phyloP scores from a whole-genome alignment of 2,797 vertebrate genomes.

The Bradypodion ventrale region DNA sequence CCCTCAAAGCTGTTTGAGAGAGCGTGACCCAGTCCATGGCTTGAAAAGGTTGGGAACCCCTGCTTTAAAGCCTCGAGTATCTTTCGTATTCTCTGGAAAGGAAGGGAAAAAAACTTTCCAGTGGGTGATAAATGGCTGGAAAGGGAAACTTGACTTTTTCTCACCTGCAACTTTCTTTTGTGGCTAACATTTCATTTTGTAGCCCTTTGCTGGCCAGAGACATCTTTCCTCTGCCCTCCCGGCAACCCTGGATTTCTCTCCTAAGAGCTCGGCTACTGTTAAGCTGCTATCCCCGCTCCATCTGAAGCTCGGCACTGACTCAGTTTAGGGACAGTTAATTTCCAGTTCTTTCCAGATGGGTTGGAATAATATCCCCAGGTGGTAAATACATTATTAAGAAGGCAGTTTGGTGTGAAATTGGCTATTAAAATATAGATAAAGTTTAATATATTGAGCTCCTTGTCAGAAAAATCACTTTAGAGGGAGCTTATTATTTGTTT shows the following conservation, averaged over 20 bases:
- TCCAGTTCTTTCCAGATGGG: conserved; percentile 86
- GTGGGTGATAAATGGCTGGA: background rate
- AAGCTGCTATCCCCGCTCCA: conserved; percentile 73
- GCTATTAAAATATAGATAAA: conserved; percentile 88
- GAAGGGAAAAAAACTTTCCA: background rate
- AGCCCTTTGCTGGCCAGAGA: conserved; percentile 48
- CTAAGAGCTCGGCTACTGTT: conserved; percentile 69
- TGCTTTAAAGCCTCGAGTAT: background rate
- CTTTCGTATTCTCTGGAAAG: background rate
- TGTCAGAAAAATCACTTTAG: conserved; percentile 87
- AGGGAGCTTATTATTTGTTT: conserved; percentile 86
- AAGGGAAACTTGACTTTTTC: conserved; percentile 7
- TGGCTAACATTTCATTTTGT: conserved; percentile 56
- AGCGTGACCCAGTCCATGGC: too few relatives aligned
- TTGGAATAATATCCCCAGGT: conserved; percentile 86
- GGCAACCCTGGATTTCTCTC: conserved; percentile 41
- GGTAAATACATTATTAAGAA: conserved; percentile 87
- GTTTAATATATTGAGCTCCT: conserved; percentile 87
- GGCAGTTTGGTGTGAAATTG: conserved; percentile 88
- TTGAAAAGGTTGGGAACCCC: too few relatives aligned
- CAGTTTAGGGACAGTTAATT: conserved; percentile 85
- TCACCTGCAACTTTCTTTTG: conserved; percentile 49
- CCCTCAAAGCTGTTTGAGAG: too few relatives aligned
- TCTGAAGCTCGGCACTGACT: conserved; percentile 76
- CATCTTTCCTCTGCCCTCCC: conserved; percentile 58